Base-by-base conservation (phyloP, 2,797 vertebrate genomes). In the Labeo calbasu region DNA sequence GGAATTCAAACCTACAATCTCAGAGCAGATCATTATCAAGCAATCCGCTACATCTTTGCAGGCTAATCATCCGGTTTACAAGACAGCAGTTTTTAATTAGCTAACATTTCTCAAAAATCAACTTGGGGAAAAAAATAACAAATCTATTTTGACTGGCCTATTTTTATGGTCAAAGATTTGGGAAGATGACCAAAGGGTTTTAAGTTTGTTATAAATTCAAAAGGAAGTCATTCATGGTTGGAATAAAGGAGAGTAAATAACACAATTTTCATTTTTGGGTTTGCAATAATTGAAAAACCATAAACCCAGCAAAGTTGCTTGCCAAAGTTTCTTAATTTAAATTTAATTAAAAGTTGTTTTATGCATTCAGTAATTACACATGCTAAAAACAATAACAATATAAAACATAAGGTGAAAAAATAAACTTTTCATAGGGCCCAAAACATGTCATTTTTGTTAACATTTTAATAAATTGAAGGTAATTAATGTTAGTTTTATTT, bases 1-100 rank as follows among this genome's bases (percentile, higher is more conserved):
- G 63, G 46, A 79, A 79, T 79, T 79, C 48, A 79, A 68, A 32
- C 48, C 10, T 32, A 48, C 36, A 77, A 77, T 65, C 59, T 50
- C 59, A 13, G 76, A 61, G 10, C 25, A 28, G 40, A 78, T 65
- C 59, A 32, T 61, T 2, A 78, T 48, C n/a, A 65, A 50, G 10
- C 28, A 43, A 28, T 65, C 14, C 23, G 5, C 43, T 50, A 1
- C 57, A 46, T 25, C 19, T 36, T 68, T 21, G 32, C 25, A 68
- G 40, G 65, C 19, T 68, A 40, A 70, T 23, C 43, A 46, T 9
- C 46, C 68, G 2, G 21, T 46, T 46, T n/a, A 46, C 21, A 70
- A 46, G 23, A 51, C 21, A 15, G 51, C 73, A 11, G 53, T 23
- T 59, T 59, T 77, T 59, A 76, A 77, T 77, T 77, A 43, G 53